Evolutionary conservation across 2,113 vertebrate species (phyloP).

Genomic region (Empidonax traillii): DNA sequence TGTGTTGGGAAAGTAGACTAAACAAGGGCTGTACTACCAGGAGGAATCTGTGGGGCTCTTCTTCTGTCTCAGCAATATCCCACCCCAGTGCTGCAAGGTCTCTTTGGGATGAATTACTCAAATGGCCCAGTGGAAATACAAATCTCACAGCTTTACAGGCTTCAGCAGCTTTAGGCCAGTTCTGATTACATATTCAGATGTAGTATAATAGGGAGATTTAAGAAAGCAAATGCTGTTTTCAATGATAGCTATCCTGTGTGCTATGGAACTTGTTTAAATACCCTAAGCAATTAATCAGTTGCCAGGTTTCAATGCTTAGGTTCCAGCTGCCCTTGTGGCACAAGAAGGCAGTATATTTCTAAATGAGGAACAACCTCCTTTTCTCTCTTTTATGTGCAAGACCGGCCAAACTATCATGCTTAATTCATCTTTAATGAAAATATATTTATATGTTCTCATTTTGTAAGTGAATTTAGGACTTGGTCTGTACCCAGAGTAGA

Average conservation of each 20-base stretch:
- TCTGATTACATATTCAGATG: not conserved
- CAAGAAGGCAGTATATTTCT: not conserved
- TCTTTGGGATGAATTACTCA: not conserved
- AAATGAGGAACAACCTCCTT: not conserved
- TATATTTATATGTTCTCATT: not conserved
- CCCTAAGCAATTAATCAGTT: not conserved
- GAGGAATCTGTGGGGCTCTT: not conserved
- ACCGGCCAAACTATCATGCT: not conserved
- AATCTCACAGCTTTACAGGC: not conserved
- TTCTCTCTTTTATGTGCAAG: not conserved
- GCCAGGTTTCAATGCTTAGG: not conserved
- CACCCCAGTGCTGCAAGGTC: not conserved
- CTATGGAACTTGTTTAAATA: not conserved
- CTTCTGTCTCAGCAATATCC: not conserved
- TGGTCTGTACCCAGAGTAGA: not conserved
- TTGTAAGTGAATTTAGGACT: constrained; percentile 25
- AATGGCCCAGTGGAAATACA: not conserved
- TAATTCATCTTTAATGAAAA: constrained; percentile 37
- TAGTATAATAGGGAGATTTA: not conserved
- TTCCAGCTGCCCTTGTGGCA: not conserved
- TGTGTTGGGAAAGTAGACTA: not conserved
- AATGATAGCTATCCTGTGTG: not conserved
- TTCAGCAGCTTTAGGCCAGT: not conserved
- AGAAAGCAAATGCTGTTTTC: not conserved
- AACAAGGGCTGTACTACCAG: not conserved